Percentiles rank a stretch among this genome's conserved stretches.
Conservation (phyloP, 1,140 invertebrate genomes). For the Bombus pascuorum region DNA sequence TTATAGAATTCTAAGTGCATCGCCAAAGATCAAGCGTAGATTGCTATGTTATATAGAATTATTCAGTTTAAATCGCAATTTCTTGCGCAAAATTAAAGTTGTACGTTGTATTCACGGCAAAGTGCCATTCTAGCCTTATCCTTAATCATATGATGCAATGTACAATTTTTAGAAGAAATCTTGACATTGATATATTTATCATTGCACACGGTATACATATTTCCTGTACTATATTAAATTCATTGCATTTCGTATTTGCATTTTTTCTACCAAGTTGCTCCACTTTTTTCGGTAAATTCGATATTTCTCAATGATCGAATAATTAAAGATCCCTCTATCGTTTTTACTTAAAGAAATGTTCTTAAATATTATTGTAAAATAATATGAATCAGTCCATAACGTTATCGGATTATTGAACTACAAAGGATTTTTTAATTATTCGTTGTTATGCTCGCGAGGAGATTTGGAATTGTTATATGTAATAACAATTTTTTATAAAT, state of each 20-base stretch:
- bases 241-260: not conserved
- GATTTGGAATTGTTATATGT: no score
- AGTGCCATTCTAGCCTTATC: constrained; percentile 31
- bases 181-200: constrained; percentile 16
- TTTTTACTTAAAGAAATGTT: no score
- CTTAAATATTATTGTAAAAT: no score
- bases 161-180: constrained; percentile 6
- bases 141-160: constrained; percentile 29
- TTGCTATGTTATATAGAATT: not conserved
- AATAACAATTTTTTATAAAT: not conserved
- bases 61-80: not conserved
- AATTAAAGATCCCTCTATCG: no score
- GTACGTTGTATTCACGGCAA: not conserved
- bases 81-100: constrained; percentile 19
- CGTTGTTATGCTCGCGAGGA: no score
- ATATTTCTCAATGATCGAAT: not conserved
- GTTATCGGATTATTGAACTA: no score
- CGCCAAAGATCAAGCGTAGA: not conserved
- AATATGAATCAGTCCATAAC: no score
- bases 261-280: not conserved
- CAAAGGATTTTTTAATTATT: no score
- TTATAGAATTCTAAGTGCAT: not conserved
- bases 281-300: not conserved
- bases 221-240: not conserved
- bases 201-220: not conserved